Conservation (phyloP, 2,113 vertebrate genomes). For the Montifringilla adamsi region DNA sequence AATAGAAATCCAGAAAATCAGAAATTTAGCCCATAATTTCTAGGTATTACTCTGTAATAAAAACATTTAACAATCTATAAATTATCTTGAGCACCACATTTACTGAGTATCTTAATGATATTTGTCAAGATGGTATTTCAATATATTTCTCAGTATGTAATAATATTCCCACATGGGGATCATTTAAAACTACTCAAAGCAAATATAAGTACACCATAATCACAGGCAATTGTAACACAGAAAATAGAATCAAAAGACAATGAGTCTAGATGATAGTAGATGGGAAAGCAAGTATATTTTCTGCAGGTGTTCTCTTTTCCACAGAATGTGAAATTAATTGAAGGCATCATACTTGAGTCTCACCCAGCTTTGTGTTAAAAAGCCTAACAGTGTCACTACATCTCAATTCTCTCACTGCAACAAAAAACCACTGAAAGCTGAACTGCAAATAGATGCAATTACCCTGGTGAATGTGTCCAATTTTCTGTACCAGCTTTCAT, state of each 20-base stretch:
- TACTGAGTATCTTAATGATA: neutral
- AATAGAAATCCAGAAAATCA: neutral
- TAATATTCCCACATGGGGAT: neutral
- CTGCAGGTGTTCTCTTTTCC: neutral
- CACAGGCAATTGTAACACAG: neutral
- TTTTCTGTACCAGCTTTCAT: slow-evolving; percentile 37
- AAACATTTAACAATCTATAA: neutral
- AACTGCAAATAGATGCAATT: slow-evolving; percentile 44
- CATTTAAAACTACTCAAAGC: neutral
- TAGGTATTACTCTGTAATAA: neutral
- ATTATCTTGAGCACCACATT: neutral
- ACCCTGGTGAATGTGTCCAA: neutral
- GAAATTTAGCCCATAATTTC: neutral
- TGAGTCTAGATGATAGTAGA: neutral
- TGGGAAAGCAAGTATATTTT: neutral
- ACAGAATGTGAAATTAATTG: neutral
- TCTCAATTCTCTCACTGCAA: neutral
- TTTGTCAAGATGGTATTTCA: neutral
- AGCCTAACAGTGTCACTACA: neutral
- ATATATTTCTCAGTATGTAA: neutral
- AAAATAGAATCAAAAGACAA: neutral
- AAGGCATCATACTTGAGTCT: neutral
- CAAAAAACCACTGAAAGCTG: slow-evolving; percentile 23
- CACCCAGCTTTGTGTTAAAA: neutral
- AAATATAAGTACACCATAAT: neutral